These are phyloP conservation scores for Chorisops tibialis DNA, from an alignment of 2,888 invertebrate genomes.

Conservation along the genomic window DNA sequence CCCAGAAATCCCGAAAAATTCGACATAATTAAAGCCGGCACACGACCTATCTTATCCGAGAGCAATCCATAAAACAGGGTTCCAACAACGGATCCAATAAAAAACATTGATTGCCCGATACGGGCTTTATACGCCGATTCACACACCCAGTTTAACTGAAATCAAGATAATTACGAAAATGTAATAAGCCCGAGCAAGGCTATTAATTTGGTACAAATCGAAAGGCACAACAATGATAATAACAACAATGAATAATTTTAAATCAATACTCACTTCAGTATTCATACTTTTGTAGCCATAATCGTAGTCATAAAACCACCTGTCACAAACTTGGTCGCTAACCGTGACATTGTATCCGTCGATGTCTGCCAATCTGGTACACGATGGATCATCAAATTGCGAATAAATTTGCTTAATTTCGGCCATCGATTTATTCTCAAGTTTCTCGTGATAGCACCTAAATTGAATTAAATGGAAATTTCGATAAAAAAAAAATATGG, in stretches of 20 bases:
- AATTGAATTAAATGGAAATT: background rate
- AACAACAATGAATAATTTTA: background rate
- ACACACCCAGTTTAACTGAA: conserved; percentile 59
- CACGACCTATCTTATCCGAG: conserved; percentile 58
- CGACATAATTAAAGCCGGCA: conserved; percentile 57
- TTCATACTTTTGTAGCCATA: conserved; percentile 60
- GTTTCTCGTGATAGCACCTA: conserved; percentile 49
- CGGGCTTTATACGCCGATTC: conserved; percentile 59
- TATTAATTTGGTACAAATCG: background rate
- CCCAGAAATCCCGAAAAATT: conserved; percentile 57
- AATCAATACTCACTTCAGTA: conserved; percentile 56
- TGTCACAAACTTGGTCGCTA: conserved; percentile 49
- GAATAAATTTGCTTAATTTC: conserved; percentile 49
- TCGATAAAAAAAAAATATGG: background rate
- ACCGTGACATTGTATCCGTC: conserved; percentile 43
- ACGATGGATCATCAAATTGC: conserved; percentile 46
- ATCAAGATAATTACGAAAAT: background rate
- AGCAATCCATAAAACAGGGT: conserved; percentile 58
- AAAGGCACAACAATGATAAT: background rate
- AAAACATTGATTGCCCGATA: conserved; percentile 60
- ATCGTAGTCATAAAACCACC: conserved; percentile 59
- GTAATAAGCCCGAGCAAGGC: background rate
- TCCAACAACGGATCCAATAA: conserved; percentile 60
- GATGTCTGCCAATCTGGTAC: conserved; percentile 45
- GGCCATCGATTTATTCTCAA: conserved; percentile 47